These are phyloP conservation scores for Australoheros scitulus DNA, from an alignment of 2,113 vertebrate species.

Conservation along the genomic window DNA sequence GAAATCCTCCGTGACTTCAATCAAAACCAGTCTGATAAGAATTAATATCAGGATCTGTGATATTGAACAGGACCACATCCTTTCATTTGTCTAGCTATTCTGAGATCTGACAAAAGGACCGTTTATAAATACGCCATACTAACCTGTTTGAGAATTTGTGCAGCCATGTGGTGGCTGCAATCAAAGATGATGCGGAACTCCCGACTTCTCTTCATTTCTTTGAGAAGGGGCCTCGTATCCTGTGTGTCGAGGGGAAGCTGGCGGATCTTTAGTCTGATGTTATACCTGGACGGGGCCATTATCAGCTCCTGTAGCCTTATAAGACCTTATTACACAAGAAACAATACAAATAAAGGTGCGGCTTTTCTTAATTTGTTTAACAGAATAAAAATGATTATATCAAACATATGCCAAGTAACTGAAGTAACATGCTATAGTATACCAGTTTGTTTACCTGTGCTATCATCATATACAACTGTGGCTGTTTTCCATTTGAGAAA, in stretches of 20 bases:
- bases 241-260: slow-evolving; percentile 93
- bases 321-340: slow-evolving; percentile 83
- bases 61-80: neutral
- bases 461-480: slow-evolving; percentile 97
- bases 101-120: neutral
- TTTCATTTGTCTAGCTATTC: neutral
- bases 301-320: slow-evolving; percentile 98
- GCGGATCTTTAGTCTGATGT: slow-evolving; percentile 97
- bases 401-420: neutral
- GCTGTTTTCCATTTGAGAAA: slow-evolving; percentile 97
- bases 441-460: slow-evolving; percentile 86
- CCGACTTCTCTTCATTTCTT: slow-evolving; percentile 97
- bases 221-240: slow-evolving; percentile 91
- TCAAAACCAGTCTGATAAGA: slow-evolving; percentile 13
- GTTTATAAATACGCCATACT: slow-evolving; percentile 26
- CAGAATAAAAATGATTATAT: neutral
- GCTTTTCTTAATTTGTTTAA: neutral
- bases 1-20: slow-evolving; percentile 7
- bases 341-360: slow-evolving; percentile 11
- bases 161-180: slow-evolving; percentile 95
- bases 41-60: neutral
- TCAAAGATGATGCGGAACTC: slow-evolving; percentile 99
- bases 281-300: slow-evolving; percentile 97
- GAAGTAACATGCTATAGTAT: neutral
- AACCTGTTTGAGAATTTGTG: slow-evolving; percentile 98